Percentiles rank a stretch among this genome's conserved stretches.
phyloP scores from a whole-genome alignment of 2,797 vertebrate species.

The Loriculus beryllinus region DNA sequence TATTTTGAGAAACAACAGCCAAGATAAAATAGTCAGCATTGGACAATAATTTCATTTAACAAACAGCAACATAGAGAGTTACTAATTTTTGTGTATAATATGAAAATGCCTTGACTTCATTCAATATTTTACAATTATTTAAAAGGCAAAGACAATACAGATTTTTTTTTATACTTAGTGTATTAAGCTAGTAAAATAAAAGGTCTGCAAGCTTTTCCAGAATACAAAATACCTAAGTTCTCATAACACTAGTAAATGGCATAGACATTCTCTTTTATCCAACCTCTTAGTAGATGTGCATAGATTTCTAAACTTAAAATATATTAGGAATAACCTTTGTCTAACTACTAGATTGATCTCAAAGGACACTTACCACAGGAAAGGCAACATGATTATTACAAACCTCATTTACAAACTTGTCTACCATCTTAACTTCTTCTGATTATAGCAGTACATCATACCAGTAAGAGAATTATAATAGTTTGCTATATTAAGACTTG shows the following conservation, averaged over 20 bases:
- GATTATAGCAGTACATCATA: not conserved
- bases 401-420: not conserved
- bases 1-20: not conserved
- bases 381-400: not conserved
- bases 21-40: not conserved
- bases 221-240: not conserved
- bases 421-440: not conserved
- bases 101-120: not conserved
- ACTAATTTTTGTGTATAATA: not conserved
- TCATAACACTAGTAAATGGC: not conserved
- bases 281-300: not conserved
- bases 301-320: not conserved
- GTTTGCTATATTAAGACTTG: not conserved
- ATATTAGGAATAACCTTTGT: not conserved
- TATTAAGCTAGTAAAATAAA: not conserved
- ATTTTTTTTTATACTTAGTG: not conserved
- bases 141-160: not conserved
- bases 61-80: not conserved
- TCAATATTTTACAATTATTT: not conserved
- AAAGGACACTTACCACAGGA: not conserved
- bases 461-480: not conserved
- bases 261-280: not conserved
- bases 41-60: not conserved
- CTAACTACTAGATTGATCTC: not conserved
- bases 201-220: not conserved